Percentiles rank a stretch among this genome's conserved stretches.
phyloP scores from a whole-genome alignment of 2,888 invertebrate species.

The Taenaris catops region DNA sequence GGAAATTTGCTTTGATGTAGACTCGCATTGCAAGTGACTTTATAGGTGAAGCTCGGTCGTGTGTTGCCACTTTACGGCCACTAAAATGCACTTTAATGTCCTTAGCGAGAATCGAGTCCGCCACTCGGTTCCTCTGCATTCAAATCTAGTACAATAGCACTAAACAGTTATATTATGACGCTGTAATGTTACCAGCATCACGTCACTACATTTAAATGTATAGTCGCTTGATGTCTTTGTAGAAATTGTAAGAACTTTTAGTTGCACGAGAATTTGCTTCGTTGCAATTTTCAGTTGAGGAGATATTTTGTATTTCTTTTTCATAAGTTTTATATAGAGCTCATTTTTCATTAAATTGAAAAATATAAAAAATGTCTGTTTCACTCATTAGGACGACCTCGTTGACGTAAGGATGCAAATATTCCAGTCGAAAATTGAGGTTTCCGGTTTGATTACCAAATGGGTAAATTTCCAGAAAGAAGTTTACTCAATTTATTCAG shows the following conservation, averaged over 20 bases:
- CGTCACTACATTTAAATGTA: constrained; percentile 19
- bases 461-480: too few species aligned
- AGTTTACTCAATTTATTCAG: too few species aligned
- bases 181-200: constrained; percentile 14
- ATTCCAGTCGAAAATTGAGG: too few species aligned
- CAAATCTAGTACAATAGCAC: constrained; percentile 23
- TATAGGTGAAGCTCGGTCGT: constrained; percentile 25
- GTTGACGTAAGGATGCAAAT: too few species aligned
- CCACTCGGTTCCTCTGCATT: constrained; percentile 23
- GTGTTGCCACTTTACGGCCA: constrained; percentile 29
- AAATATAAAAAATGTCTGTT: too few species aligned
- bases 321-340: constrained; percentile 13
- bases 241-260: constrained; percentile 20
- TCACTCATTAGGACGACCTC: too few species aligned
- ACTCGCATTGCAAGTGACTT: constrained; percentile 24
- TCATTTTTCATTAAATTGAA: constrained; percentile 5
- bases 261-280: constrained; percentile 19
- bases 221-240: constrained; percentile 17
- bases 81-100: constrained; percentile 31
- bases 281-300: constrained; percentile 15
- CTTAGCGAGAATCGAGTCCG: constrained; percentile 25
- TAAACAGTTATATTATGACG: constrained; percentile 22
- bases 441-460: too few species aligned
- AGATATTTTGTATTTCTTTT: constrained; percentile 18
- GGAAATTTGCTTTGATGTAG: constrained; percentile 17